Evolutionary conservation across 2,113 vertebrate species (phyloP).

Genomic region (Eclectus roratus): DNA sequence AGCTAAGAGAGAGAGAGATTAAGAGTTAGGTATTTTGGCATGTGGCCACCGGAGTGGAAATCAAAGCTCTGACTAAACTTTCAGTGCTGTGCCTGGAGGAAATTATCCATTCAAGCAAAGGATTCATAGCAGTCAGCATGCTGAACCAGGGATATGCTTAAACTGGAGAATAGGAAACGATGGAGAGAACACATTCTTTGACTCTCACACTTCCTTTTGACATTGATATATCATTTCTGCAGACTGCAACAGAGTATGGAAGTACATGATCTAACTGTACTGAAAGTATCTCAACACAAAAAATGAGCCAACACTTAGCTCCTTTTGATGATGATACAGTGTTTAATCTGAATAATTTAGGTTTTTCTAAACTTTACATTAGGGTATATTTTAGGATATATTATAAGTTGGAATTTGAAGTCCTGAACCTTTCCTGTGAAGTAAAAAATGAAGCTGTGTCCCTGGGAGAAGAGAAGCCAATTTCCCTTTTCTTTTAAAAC

Average conservation of each 20-base stretch:
- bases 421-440: not conserved
- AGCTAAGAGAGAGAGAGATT: not conserved
- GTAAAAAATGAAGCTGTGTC: not conserved
- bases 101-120: not conserved
- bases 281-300: not conserved
- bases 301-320: not conserved
- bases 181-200: not conserved
- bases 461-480: not conserved
- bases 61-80: not conserved
- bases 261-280: not conserved
- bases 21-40: not conserved
- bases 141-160: not conserved
- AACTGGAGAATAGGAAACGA: not conserved
- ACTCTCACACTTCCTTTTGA: not conserved
- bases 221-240: not conserved
- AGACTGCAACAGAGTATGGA: not conserved
- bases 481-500: not conserved
- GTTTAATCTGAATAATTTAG: not conserved
- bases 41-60: not conserved
- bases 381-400: not conserved
- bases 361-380: not conserved
- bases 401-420: not conserved
- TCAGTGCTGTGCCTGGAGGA: not conserved
- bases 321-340: fast-evolving
- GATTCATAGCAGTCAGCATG: not conserved